These are phyloP conservation scores for Tragelaphus imberbis DNA, from an alignment of 2,113 vertebrate genomes.

Conservation along the genomic window DNA sequence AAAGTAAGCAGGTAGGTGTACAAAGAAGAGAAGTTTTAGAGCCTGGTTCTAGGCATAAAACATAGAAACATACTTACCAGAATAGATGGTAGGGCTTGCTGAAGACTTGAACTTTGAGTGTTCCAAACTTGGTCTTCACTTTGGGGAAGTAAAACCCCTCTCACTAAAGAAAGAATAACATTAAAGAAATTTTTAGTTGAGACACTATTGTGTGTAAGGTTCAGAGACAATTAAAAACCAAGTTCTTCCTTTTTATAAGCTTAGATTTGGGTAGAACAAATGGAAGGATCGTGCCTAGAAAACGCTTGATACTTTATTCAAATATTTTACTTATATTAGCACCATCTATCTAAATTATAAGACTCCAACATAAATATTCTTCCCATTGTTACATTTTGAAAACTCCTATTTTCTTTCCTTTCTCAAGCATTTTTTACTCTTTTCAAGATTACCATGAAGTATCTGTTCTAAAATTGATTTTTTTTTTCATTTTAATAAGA, in stretches of 20 bases:
- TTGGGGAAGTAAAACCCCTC: conserved; percentile 68
- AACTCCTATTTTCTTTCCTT: not conserved
- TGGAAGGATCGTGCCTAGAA: not conserved
- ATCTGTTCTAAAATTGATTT: not conserved
- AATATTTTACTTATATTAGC: not conserved
- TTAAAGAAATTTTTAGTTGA: conserved; percentile 33
- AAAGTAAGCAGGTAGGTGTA: not conserved
- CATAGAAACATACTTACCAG: conserved; percentile 73
- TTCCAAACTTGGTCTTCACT: conserved; percentile 73
- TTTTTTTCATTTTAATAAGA: conserved; percentile 9
- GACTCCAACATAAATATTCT: not conserved
- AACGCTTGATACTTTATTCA: not conserved
- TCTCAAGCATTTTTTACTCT: not conserved
- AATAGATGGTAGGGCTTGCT: conserved; percentile 32
- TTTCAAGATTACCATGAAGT: not conserved
- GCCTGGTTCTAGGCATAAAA: not conserved
- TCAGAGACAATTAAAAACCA: not conserved
- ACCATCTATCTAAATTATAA: not conserved
- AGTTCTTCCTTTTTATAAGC: not conserved
- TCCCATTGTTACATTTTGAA: not conserved
- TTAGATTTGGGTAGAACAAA: not conserved
- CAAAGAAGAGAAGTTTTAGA: not conserved
- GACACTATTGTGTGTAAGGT: not conserved
- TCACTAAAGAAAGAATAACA: conserved; percentile 75
- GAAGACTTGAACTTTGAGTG: conserved; percentile 69